Evolutionary conservation across 2,888 invertebrate species (phyloP).

Genomic region (Tenthredo livida): DNA sequence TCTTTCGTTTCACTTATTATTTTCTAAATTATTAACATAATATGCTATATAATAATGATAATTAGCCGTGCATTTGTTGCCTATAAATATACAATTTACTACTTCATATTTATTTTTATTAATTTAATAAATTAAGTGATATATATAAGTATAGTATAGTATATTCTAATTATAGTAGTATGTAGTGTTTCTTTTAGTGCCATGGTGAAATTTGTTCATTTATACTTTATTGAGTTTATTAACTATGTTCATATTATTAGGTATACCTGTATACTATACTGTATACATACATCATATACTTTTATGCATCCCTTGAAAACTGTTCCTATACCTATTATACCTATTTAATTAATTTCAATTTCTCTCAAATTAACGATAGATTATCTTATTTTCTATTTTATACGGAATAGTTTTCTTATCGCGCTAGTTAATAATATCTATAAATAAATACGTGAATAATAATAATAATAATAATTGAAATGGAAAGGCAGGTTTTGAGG

Average conservation of each 20-base stretch:
- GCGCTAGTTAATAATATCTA: neutral
- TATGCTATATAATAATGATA: neutral
- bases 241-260: neutral
- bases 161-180: neutral
- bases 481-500: neutral
- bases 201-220: slow-evolving; percentile 33
- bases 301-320: slow-evolving; percentile 21
- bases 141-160: neutral
- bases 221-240: neutral
- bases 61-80: neutral
- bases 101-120: slow-evolving; percentile 26
- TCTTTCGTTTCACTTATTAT: neutral
- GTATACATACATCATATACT: neutral
- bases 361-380: neutral
- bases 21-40: neutral
- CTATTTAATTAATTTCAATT: neutral
- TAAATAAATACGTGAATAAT: neutral
- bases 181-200: slow-evolving; percentile 35
- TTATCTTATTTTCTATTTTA: neutral
- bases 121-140: neutral
- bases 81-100: neutral
- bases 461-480: slow-evolving; percentile 28
- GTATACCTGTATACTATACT: too few relatives aligned
- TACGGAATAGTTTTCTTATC: slow-evolving; percentile 2
- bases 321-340: neutral